Conservation (phyloP, 2,797 vertebrate genomes). For the Aselliscus stoliczkanus region DNA sequence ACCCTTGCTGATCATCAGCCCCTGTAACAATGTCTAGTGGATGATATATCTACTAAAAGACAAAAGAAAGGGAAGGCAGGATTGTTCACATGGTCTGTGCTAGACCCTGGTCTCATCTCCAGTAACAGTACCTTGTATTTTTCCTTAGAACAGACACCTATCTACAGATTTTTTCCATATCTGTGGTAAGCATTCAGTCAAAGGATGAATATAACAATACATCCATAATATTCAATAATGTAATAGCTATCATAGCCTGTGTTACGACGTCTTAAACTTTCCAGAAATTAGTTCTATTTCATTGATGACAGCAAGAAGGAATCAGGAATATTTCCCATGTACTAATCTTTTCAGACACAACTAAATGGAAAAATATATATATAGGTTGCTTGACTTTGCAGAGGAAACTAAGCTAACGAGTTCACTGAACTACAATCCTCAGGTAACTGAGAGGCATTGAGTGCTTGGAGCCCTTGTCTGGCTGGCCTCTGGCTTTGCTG, state of each 20-base stretch:
- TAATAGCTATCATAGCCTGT: background rate
- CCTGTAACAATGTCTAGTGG: background rate
- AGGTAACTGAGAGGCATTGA: background rate
- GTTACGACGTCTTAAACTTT: background rate
- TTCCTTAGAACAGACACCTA: background rate
- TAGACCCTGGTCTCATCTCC: background rate
- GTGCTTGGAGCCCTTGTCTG: background rate
- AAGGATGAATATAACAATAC: background rate
- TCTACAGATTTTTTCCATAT: background rate
- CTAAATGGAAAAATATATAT: background rate
- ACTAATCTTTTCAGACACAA: background rate
- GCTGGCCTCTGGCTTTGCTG: constrained; percentile 15
- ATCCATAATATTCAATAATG: background rate
- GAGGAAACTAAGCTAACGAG: background rate
- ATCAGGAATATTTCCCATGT: background rate
- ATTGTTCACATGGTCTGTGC: background rate
- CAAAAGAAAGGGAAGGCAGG: background rate
- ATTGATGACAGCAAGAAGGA: background rate
- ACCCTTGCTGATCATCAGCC: background rate
- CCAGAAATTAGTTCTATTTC: background rate
- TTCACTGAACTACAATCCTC: background rate
- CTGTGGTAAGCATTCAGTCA: background rate
- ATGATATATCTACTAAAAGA: background rate
- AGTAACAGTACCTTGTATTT: background rate
- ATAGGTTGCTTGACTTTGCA: background rate